Base-by-base conservation (phyloP, 1,140 invertebrate species). In the Alviniconcha marisindica region DNA sequence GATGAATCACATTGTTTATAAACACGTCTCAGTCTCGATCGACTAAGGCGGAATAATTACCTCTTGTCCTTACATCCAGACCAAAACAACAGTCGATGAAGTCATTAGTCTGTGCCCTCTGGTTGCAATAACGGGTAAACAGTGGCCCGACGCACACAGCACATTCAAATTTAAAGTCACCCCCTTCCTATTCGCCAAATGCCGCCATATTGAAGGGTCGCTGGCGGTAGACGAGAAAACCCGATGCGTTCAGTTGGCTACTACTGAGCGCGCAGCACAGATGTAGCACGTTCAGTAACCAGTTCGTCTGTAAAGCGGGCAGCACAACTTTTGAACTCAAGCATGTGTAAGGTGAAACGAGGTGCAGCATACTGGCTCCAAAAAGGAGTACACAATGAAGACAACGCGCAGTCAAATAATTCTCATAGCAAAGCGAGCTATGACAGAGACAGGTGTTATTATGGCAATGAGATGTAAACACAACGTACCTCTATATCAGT, bases 151-250 rank as follows among this genome's bases (percentile, higher is more conserved):
- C 44, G 44, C 5, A 18, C 7, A 48, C 44, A 18, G 18, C 78
- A 42, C 78, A 31, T 80, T 80, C 78, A 80, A 80, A 80, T 66
- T 66, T 60, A 28, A 80, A 80, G 31, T n/a, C 78, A 66, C n/a
- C 78, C 78, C 60, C 42, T 60, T 63, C 60, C 60, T 31, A 36
- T 66, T 14, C n/a, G 56, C 56, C 4, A 44, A 24, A 66, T 69
- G 73, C 78, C 78, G 78, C 78, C 78, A 80, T 80, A 66, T 80
- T 80, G 78, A 66, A 80, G 36, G 36, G 31, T 60, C 73, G 60
- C 78, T 36, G 56, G 56, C 56, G 56, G 60, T 48, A 42, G 78
- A 44, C 73, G 73, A 80, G 56, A 80, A 80, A n/a, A 12, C 14
- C 14, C 7, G 36, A 42, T 31, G 40, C 78, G 78, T 80, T 80